These are phyloP conservation scores for Hepsetus odoe DNA, from an alignment of 2,113 vertebrate genomes.

Conservation along the genomic window DNA sequence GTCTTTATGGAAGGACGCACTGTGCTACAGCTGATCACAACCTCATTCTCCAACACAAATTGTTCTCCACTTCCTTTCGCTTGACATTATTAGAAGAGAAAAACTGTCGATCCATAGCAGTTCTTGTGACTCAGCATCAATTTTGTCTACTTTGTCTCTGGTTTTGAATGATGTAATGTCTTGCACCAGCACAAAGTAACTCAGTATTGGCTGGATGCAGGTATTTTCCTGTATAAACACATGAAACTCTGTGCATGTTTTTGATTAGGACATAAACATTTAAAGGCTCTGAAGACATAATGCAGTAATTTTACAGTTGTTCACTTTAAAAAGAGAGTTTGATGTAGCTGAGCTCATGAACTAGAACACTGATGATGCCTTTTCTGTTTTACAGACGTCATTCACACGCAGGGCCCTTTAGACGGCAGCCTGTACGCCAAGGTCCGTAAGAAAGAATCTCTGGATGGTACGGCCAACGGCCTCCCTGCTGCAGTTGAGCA, in stretches of 20 bases:
- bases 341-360: background rate
- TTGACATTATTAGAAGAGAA: background rate
- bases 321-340: slow-evolving; percentile 42
- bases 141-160: background rate
- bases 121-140: slow-evolving; percentile 1
- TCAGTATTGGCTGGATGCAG: background rate
- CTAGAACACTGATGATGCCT: background rate
- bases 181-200: background rate
- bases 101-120: background rate
- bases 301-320: slow-evolving; percentile 50
- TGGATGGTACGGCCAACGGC: slow-evolving; percentile 78
- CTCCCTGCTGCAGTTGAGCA: slow-evolving; percentile 68
- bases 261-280: slow-evolving; percentile 45
- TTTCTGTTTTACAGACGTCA: slow-evolving; percentile 77
- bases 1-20: slow-evolving; percentile 17
- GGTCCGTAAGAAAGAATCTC: slow-evolving; percentile 96
- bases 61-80: background rate
- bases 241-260: slow-evolving; percentile 46
- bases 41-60: background rate
- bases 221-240: slow-evolving; percentile 15
- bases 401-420: slow-evolving; percentile 94
- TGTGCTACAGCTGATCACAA: background rate
- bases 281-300: slow-evolving; percentile 39
- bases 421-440: slow-evolving; percentile 98
- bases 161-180: background rate